These are phyloP conservation scores for Periphyllus acericola DNA, from an alignment of 2,888 invertebrate species.

Conservation along the genomic window DNA sequence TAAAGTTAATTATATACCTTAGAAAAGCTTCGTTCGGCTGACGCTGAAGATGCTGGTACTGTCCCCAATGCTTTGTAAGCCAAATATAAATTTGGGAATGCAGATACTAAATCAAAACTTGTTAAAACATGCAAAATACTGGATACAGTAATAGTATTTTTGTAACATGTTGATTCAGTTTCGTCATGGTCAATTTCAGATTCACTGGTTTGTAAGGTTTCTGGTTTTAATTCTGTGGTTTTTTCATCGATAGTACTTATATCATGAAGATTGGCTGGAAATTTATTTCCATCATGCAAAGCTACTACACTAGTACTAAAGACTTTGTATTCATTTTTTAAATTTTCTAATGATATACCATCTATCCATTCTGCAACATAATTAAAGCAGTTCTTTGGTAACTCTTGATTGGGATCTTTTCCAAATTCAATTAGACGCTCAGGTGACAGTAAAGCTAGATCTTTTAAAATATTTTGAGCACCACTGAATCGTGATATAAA, in stretches of 20 bases:
- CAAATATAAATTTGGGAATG: no score
- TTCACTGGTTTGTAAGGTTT: slow-evolving; percentile 6
- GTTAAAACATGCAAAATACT: neutral
- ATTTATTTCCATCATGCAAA: slow-evolving; percentile 9
- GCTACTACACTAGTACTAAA: slow-evolving; percentile 24
- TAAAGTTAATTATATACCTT: no score
- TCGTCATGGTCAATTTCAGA: slow-evolving; percentile 4
- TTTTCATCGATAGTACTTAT: neutral
- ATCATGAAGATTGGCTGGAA: neutral
- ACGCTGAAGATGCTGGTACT: no score
- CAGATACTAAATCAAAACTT: no score
- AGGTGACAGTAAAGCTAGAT: neutral
- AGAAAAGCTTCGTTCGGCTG: no score
- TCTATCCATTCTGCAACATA: neutral
- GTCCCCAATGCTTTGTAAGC: no score
- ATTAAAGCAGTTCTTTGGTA: neutral
- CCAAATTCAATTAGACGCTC: neutral
- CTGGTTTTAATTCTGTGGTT: neutral
- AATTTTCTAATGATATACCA: neutral
- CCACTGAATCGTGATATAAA: slow-evolving; percentile 23
- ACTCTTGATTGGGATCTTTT: neutral
- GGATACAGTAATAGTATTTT: slow-evolving; percentile 8
- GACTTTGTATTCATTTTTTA: slow-evolving; percentile 17
- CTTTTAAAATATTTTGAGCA: slow-evolving; percentile 28
- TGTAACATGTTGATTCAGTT: neutral